A percentile compares a stretch with the other conserved stretches of the same genome.
These are phyloP conservation scores for Acomys russatus DNA, from an alignment of 2,797 vertebrate species.

Conservation along the genomic window DNA sequence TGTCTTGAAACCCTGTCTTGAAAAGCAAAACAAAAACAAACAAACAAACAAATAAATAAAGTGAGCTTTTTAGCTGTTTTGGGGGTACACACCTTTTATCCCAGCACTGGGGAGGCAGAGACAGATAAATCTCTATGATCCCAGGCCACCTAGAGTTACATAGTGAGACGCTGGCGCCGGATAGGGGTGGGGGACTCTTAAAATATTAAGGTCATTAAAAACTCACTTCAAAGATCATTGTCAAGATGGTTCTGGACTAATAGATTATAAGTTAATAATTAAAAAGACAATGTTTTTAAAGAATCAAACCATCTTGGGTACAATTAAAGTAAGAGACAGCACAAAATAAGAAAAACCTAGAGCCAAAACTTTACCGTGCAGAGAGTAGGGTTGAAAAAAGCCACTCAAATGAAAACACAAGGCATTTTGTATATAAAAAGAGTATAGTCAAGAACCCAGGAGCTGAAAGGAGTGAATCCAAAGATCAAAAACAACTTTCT, in stretches of 20 bases:
- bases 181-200: neutral
- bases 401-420: conserved; percentile 13
- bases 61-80: too few relatives aligned
- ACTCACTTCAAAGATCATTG: neutral
- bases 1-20: too few relatives aligned
- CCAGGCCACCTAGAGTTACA: neutral
- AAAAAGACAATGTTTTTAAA: neutral
- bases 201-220: neutral
- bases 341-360: neutral
- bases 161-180: neutral
- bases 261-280: neutral
- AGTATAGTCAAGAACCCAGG: conserved; percentile 13
- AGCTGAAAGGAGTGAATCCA: neutral
- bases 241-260: neutral
- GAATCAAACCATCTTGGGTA: neutral
- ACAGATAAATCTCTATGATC: neutral
- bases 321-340: neutral
- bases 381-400: neutral
- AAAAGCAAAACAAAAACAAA: too few relatives aligned
- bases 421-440: conserved; percentile 6
- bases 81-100: neutral
- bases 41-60: neutral
- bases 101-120: neutral
- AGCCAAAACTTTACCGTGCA: neutral
- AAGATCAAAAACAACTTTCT: neutral